Evolutionary conservation across 30 jellyfish, hydroid and myxozoan species (phyloP), one percentile per base, ranked within the genome.

Genomic region (Aurelia sp.): DNA sequence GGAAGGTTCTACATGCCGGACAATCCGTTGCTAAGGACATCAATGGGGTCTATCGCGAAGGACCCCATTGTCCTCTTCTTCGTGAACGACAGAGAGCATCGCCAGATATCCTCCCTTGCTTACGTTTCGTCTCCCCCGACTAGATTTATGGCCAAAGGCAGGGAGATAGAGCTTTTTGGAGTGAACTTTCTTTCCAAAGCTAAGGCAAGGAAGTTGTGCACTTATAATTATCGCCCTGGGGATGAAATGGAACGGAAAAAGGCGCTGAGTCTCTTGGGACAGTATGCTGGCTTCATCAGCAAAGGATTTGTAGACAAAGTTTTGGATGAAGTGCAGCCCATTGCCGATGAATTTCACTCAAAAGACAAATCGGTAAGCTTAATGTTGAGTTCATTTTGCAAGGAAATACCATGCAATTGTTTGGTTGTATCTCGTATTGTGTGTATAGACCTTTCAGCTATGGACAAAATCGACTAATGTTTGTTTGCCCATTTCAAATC

Each of bases 141-240:
- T 18, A n/a, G 4, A 18, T 59, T 59, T 21, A 13, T 18, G 33
- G 11, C 33, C 69, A n/a, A 30, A 7, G 23, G 33, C 55, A 50
- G n/a, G 23, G 72, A 23, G 11, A 44, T 50, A 4, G 79, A 41
- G 51, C 59, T 78, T 6, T 78, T 78, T 35, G 72, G 66, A 22
- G 68, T 78, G 3, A 16, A 47, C 10, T 78, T 62, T 44, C 19
- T 78, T 53, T 78, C 79, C 63, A 78, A 78, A 58, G 89, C 89
- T 47, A 57, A 20, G 18, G 19, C 59, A n/a, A 60, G 89, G 6
- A 78, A 44, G 6, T 3, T 21, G 23, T 78, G 79, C 73, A 53
- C 51, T 16, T 69, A 3, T 33, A 3, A 68, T 16, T 13, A 23
- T 16, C 59, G 79, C 17, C 59, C 20, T 55, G 60, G 31, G 60